Evolutionary conservation across 35 echinoderm and acorn worm genomes (phyloP).

Genomic region (Acanthaster planci): DNA sequence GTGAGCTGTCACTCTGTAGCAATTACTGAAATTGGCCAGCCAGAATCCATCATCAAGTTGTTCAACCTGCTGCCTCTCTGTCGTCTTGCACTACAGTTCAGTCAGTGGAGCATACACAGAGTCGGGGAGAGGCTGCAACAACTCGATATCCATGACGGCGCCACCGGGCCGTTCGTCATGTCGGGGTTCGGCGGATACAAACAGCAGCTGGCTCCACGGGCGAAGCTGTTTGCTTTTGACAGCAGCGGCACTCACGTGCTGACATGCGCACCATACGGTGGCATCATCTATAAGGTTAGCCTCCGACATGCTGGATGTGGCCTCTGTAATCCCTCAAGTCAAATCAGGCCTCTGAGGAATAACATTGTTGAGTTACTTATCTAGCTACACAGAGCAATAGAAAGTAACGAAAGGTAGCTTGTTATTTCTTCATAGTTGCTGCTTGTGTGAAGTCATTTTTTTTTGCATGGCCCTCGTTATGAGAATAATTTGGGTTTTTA

Average conservation of each 20-base stretch:
- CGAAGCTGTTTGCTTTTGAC: slow-evolving; percentile 96
- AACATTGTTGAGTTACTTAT: too few species aligned
- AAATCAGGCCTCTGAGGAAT: too few species aligned
- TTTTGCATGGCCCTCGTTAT: too few species aligned
- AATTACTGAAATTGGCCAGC: not conserved
- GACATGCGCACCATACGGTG: slow-evolving; percentile 85
- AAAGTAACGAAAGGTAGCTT: too few species aligned
- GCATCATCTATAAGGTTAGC: slow-evolving; percentile 88
- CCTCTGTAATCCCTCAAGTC: too few species aligned
- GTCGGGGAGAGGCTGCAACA: slow-evolving; percentile 71
- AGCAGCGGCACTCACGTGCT: slow-evolving; percentile 78
- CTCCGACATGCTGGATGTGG: too few species aligned
- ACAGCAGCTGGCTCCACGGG: slow-evolving; percentile 78
- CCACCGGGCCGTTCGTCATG: slow-evolving; percentile 93
- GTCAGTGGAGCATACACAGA: slow-evolving; percentile 74
- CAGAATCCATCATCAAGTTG: not conserved
- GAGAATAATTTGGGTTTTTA: too few species aligned
- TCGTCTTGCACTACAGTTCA: slow-evolving; percentile 52
- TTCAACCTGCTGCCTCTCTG: too few species aligned
- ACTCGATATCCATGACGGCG: slow-evolving; percentile 80
- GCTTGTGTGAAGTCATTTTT: too few species aligned
- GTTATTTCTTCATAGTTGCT: too few species aligned
- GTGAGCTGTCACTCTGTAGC: too few species aligned
- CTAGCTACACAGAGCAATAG: too few species aligned
- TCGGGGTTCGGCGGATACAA: slow-evolving; percentile 92